These are phyloP conservation scores for Drosophila sproati DNA, from an alignment of 1,140 invertebrate genomes.

Conservation along the genomic window DNA sequence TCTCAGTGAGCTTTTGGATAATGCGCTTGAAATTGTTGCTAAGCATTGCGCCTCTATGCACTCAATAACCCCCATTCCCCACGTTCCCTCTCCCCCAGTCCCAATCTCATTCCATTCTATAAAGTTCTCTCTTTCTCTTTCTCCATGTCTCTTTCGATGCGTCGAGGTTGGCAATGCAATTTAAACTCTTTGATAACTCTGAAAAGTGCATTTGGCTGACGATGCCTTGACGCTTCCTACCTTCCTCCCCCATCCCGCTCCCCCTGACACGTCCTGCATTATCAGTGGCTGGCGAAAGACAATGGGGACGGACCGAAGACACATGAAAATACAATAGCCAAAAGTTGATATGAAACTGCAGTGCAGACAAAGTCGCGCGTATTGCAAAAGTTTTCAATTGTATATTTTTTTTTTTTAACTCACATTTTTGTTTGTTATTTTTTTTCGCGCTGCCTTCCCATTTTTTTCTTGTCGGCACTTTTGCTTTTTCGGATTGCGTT, in stretches of 20 bases:
- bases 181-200: conserved; percentile 82
- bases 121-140: neutral
- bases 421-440: conserved; percentile 3
- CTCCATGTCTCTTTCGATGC: conserved; percentile 5
- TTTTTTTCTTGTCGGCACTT: conserved; percentile 45
- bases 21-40: conserved; percentile 78
- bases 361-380: conserved; percentile 59
- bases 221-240: conserved; percentile 32
- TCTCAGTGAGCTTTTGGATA: conserved; percentile 47
- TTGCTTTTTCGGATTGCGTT: conserved; percentile 64
- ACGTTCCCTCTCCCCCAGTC: neutral
- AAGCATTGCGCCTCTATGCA: conserved; percentile 28
- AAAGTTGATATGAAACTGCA: conserved; percentile 79
- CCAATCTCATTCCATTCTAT: neutral
- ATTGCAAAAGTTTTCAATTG: conserved; percentile 81
- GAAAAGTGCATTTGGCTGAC: conserved; percentile 78
- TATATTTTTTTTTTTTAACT: conserved; percentile 53
- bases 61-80: neutral
- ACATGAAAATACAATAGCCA: conserved; percentile 82
- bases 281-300: conserved; percentile 52
- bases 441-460: conserved; percentile 12
- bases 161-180: conserved; percentile 72
- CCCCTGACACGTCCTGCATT: conserved; percentile 26
- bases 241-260: neutral
- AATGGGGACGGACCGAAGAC: conserved; percentile 56